Evolutionary conservation across 2,113 vertebrate species (phyloP), one percentile per base, ranked within the genome.

Genomic region (Plestiodon gilberti): DNA sequence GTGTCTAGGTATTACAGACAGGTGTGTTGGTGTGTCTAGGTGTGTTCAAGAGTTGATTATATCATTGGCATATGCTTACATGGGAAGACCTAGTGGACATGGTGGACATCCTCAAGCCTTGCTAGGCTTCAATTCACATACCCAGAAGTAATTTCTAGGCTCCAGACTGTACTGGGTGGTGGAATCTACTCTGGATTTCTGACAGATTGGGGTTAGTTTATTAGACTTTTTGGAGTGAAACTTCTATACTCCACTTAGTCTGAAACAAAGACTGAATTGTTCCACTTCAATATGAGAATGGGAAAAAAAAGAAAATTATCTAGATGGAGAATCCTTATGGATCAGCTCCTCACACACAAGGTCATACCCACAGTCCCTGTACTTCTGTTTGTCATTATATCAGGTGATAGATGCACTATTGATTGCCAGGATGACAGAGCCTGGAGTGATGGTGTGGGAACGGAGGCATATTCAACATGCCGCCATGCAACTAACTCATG

Each of bases 361-460:
- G 92, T 95, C 94, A 93, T 78, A 91, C 86, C 91, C 69, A 80
- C 86, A 87, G 87, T 75, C 94, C 88, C 88, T 85, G 87, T 90
- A 88, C 90, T 94, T 93, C 91, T 93, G 82, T 82, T 74, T 65
- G 59, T 78, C 67, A 30, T 92, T 94, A 92, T 94, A 94, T 91
- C 82, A 86, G 86, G 62, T 81, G 85, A 94, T 94, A 91, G 86
- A 86, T 92, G 84, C 82, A 0, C 78, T 89, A 80, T 89, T 91
- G 84, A 91, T 91, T 94, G 94, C 91, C 84, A 88, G 89, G 90
- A 81, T 93, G 94, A 95, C 93, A 95, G 93, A 93, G 93, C 87
- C 91, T 93, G 93, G 92, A 95, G 93, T 95, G 92, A 95, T 94
- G 91, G 92, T 35, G 52, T 78, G 90, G 93, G 90, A 93, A 93